Conservation (phyloP, 2,113 vertebrate species). For the Leptosomus discolor region DNA sequence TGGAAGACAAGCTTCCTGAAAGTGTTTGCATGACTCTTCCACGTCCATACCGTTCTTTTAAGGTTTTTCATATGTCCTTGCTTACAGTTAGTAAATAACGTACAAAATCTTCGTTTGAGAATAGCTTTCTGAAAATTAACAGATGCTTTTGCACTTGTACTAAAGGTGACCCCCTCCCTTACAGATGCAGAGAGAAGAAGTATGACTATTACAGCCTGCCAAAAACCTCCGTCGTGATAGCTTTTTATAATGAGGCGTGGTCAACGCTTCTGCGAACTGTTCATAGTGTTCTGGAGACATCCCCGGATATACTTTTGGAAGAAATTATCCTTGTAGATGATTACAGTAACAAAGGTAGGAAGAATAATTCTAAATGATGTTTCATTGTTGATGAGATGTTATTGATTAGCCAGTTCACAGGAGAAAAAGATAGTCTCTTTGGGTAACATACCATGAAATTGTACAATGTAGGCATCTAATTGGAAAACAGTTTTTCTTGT, state of each 20-base stretch:
- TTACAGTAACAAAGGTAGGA: conserved; percentile 91
- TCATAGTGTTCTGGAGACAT: conserved; percentile 96
- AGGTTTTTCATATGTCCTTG: background rate
- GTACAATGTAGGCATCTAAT: background rate
- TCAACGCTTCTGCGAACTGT: conserved; percentile 94
- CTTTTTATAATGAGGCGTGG: conserved; percentile 99
- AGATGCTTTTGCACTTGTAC: background rate
- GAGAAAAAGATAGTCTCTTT: background rate
- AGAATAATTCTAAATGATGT: background rate
- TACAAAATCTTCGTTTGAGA: background rate
- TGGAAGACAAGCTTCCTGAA: background rate
- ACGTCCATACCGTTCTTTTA: background rate
- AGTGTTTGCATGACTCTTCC: background rate
- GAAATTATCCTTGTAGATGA: conserved; percentile 97
- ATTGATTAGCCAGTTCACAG: background rate
- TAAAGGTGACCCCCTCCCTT: background rate
- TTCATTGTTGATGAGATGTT: background rate
- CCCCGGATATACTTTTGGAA: conserved; percentile 88
- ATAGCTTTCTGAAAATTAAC: background rate
- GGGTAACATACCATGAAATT: background rate
- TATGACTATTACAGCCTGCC: conserved; percentile 88
- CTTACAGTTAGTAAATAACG: background rate
- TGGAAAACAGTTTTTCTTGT: background rate
- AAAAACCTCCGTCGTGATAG: conserved; percentile 89
- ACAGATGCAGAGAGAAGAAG: conserved; percentile 86